Evolutionary conservation across 2,888 invertebrate species (phyloP).

Genomic region (Criorhina ranunculi): DNA sequence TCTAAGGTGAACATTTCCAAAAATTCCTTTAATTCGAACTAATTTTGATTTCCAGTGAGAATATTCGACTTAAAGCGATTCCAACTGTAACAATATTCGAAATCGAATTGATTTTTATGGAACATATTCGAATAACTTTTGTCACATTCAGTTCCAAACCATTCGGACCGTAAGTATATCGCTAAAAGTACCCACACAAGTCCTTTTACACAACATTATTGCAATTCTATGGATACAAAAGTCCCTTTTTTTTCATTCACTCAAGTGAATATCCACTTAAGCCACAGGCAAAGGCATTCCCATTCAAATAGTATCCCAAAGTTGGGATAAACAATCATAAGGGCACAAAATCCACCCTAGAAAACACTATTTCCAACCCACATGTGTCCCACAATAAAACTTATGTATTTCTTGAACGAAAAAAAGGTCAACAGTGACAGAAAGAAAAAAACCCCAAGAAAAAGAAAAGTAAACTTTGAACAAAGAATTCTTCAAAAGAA

Average conservation of each 20-base stretch:
- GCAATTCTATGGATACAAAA: slow-evolving; percentile 17
- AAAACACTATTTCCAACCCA: slow-evolving; percentile 1
- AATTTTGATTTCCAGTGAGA: too few relatives aligned
- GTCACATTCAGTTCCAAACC: slow-evolving; percentile 8
- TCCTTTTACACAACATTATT: slow-evolving; percentile 36
- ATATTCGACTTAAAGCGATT: too few relatives aligned
- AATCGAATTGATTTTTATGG: too few relatives aligned
- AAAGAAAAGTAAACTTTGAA: slow-evolving; percentile 43
- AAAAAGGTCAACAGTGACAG: slow-evolving; percentile 35
- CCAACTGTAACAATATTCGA: too few relatives aligned
- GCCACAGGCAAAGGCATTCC: slow-evolving; percentile 37
- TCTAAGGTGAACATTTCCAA: too few relatives aligned
- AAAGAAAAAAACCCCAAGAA: not conserved
- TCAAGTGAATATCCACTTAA: slow-evolving; percentile 41
- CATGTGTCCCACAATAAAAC: slow-evolving; percentile 26
- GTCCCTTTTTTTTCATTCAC: slow-evolving; percentile 25
- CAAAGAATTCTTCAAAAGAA: slow-evolving; percentile 24
- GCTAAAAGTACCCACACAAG: slow-evolving; percentile 16
- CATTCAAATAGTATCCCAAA: slow-evolving; percentile 27
- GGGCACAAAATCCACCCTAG: slow-evolving; percentile 11
- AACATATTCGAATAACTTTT: not conserved
- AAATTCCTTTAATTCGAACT: too few relatives aligned
- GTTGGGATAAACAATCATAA: slow-evolving; percentile 33
- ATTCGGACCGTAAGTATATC: not conserved
- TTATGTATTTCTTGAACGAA: slow-evolving; percentile 14